Evolutionary conservation across 1,140 invertebrate genomes (phyloP).

Genomic region (Oncopeltus fasciatus): DNA sequence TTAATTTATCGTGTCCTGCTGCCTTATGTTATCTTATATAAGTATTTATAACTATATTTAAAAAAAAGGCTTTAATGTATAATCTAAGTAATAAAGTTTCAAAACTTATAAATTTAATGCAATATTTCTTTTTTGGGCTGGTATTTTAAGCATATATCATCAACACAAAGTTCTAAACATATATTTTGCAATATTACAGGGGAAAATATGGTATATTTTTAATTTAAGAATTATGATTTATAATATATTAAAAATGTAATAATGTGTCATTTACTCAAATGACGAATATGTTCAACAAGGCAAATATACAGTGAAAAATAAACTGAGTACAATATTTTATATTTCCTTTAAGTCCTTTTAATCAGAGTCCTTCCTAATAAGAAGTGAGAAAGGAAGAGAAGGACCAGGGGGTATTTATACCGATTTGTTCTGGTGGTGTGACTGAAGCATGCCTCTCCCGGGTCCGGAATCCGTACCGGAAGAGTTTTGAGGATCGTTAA

Average conservation of each 20-base stretch:
- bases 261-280: neutral
- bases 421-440: no score
- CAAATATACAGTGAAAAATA: constrained; percentile 2
- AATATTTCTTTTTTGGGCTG: neutral
- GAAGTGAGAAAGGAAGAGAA: no score
- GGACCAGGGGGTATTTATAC: no score
- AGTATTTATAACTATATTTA: neutral
- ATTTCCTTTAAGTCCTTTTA: no score
- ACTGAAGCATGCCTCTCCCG: no score
- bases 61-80: constrained; percentile 1
- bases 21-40: constrained; percentile 1
- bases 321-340: no score
- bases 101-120: neutral
- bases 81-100: neutral
- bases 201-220: constrained; percentile 4
- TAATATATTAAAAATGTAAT: constrained; percentile 2
- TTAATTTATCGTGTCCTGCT: neutral
- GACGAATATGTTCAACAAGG: no score
- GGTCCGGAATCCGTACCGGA: no score
- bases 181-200: constrained; percentile 6
- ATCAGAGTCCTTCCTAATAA: no score
- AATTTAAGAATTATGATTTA: neutral
- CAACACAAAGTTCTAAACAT: constrained; percentile 8
- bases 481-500: no score
- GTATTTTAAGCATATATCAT: neutral